A percentile compares a stretch with the other conserved stretches of the same genome.
phyloP scores from a whole-genome alignment of 2,888 invertebrate genomes.

The Scaeva pyrastri region DNA sequence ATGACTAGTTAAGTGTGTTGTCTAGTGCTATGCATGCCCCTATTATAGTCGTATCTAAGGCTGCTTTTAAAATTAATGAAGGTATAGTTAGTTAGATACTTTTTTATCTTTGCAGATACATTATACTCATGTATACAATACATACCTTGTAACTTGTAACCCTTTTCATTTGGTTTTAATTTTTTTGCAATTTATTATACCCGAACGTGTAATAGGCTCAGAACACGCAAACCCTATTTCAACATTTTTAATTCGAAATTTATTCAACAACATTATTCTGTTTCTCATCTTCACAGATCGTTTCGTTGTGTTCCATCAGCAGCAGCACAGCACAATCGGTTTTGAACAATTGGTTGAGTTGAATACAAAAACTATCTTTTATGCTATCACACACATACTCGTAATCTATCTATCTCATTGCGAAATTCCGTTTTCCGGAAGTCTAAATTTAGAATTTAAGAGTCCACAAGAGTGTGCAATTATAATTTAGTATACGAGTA shows the following conservation, averaged over 20 bases:
- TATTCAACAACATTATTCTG: slow-evolving; percentile 46
- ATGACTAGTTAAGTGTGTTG: neutral
- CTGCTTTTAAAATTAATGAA: slow-evolving; percentile 41
- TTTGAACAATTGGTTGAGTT: slow-evolving; percentile 1
- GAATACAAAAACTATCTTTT: slow-evolving; percentile 4
- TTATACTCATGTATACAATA: neutral
- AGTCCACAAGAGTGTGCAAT: neutral
- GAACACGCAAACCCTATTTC: slow-evolving; percentile 49
- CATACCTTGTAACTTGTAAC: slow-evolving; percentile 14
- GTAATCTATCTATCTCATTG: neutral
- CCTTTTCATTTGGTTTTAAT: slow-evolving; percentile 49
- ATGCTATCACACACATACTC: neutral
- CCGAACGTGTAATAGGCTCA: slow-evolving; percentile 41
- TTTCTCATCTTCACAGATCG: slow-evolving; percentile 33
- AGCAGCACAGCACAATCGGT: neutral
- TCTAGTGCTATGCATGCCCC: slow-evolving; percentile 1
- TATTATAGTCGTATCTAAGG: slow-evolving; percentile 51
- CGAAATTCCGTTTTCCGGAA: slow-evolving; percentile 66
- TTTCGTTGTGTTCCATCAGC: neutral
- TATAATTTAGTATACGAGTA: slow-evolving; percentile 33
- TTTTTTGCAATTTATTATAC: slow-evolving; percentile 65
- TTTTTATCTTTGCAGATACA: neutral
- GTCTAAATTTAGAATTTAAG: slow-evolving; percentile 49
- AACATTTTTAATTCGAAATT: slow-evolving; percentile 60
- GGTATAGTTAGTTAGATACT: neutral